Conservation (phyloP, 2,113 vertebrate genomes). For the Thalassarche chlororhynchos region DNA sequence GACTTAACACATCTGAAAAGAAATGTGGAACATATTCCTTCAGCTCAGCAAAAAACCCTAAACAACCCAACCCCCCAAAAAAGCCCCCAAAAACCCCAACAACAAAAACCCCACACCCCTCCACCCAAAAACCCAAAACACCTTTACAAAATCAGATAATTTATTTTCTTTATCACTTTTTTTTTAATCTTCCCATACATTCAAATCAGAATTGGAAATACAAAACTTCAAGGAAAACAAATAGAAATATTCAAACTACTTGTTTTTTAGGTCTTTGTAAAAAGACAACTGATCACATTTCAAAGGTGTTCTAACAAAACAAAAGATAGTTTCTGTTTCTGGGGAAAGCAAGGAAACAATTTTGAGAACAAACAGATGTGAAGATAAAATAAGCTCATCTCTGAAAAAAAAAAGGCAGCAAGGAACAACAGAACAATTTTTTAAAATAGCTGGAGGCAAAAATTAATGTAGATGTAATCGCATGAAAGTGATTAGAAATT, state of each 20-base stretch:
- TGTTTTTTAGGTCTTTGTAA: neutral
- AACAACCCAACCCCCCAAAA: neutral
- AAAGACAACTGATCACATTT: neutral
- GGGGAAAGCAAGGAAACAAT: neutral
- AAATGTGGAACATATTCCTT: neutral
- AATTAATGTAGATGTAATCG: neutral
- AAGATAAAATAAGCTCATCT: neutral
- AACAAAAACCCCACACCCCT: accelerated
- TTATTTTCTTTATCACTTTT: neutral
- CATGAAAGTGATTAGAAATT: neutral
- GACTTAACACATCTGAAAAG: neutral
- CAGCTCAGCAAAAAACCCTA: neutral
- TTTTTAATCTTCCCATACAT: neutral
- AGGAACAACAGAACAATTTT: neutral
- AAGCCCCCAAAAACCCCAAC: accelerated
- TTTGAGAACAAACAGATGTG: neutral
- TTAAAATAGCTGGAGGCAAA: neutral
- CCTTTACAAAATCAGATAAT: neutral
- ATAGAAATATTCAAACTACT: neutral
- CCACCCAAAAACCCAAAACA: neutral
- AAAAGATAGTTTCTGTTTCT: neutral
- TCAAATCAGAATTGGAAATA: neutral
- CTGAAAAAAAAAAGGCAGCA: neutral
- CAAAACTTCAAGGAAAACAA: neutral
- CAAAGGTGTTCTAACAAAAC: neutral